phyloP scores from a whole-genome alignment of 2,113 vertebrate species.

The Ceyx margarethae region DNA sequence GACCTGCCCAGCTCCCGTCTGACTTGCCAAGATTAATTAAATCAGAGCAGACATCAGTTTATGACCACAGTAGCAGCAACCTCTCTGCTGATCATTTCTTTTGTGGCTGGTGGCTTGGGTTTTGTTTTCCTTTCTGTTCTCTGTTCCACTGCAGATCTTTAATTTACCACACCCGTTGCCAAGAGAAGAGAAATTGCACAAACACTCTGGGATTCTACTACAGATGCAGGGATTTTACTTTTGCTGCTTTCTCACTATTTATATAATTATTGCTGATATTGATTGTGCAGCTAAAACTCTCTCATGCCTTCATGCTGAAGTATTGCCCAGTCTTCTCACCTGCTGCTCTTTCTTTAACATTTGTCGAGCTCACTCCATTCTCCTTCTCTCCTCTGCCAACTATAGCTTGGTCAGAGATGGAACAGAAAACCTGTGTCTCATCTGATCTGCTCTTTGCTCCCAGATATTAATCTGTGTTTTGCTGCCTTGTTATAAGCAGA shows the following conservation, averaged over 20 bases:
- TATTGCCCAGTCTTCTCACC: background rate
- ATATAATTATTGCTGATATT: slow-evolving; percentile 28
- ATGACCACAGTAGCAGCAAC: slow-evolving; percentile 71
- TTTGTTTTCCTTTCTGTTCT: slow-evolving; percentile 60
- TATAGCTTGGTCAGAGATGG: background rate
- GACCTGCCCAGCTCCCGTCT: slow-evolving; percentile 73
- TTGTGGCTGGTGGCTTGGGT: slow-evolving; percentile 60
- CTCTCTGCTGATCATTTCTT: slow-evolving; percentile 65
- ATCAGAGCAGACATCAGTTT: slow-evolving; percentile 73
- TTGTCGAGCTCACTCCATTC: background rate
- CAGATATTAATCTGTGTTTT: background rate
- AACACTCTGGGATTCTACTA: slow-evolving; percentile 24
- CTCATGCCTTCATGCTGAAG: background rate
- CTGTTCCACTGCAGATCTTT: slow-evolving; percentile 64
- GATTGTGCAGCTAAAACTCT: slow-evolving; percentile 15
- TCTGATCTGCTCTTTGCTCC: background rate
- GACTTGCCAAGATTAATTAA: slow-evolving; percentile 82
- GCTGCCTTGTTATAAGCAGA: background rate
- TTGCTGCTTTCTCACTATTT: slow-evolving; percentile 29
- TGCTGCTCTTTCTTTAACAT: background rate
- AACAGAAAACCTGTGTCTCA: background rate
- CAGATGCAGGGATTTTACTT: slow-evolving; percentile 35
- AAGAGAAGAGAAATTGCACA: slow-evolving; percentile 39
- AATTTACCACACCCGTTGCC: slow-evolving; percentile 41
- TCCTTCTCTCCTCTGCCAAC: background rate